Percentiles rank a stretch among this genome's conserved stretches.
phyloP scores from a whole-genome alignment of 2,113 vertebrate genomes.

The Atherinomorus stipes region DNA sequence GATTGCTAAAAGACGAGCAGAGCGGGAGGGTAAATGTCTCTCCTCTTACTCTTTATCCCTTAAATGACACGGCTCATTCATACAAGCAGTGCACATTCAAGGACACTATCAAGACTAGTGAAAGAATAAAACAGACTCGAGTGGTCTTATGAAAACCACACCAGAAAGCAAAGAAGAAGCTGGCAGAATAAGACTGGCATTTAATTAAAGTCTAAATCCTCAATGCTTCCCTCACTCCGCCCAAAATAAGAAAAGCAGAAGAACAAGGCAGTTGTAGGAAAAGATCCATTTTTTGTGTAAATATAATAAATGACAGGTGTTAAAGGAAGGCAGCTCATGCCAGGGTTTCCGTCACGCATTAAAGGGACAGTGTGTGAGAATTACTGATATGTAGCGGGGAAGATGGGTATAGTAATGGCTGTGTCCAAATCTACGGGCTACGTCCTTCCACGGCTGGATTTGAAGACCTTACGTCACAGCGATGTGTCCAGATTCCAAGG shows the following conservation, averaged over 20 bases:
- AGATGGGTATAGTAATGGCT: too few relatives aligned
- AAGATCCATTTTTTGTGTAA: not conserved
- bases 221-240: not conserved
- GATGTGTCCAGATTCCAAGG: too few relatives aligned
- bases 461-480: too few relatives aligned
- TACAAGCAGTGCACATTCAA: conserved; percentile 62
- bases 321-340: conserved; percentile 31
- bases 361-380: too few relatives aligned
- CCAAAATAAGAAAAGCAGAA: not conserved
- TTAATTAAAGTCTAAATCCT: conserved; percentile 53
- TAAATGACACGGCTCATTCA: conserved; percentile 76
- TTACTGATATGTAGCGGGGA: too few relatives aligned
- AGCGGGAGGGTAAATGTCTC: conserved; percentile 73
- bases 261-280: conserved; percentile 8
- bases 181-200: conserved; percentile 29
- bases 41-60: conserved; percentile 68
- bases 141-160: conserved; percentile 8
- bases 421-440: too few relatives aligned
- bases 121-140: conserved; percentile 28
- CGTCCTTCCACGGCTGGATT: too few relatives aligned
- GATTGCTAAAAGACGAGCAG: conserved; percentile 73
- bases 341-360: conserved; percentile 38
- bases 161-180: conserved; percentile 14
- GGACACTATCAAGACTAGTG: conserved; percentile 51
- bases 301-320: conserved; percentile 39